Conservation (phyloP, 1,140 invertebrate genomes). For the Eubasilissa regina region DNA sequence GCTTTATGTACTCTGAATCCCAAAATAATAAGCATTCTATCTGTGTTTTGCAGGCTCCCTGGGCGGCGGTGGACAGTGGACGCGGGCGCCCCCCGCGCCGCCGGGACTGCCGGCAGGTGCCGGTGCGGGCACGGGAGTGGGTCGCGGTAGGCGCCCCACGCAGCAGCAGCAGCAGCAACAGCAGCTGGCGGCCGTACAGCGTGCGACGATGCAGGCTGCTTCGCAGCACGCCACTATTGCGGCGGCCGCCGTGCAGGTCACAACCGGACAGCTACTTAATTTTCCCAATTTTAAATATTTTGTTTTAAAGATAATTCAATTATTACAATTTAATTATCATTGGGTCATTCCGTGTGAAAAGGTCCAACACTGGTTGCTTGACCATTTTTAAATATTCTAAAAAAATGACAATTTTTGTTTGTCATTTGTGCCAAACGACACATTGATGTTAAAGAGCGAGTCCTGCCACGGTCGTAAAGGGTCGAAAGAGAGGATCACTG, state of each 20-base stretch:
- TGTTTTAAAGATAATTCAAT: no score
- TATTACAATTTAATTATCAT: no score
- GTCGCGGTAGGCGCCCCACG: constrained; percentile 55
- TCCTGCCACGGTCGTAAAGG: no score
- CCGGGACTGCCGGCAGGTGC: constrained; percentile 62
- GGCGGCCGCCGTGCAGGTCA: constrained; percentile 65
- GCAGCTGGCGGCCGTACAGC: constrained; percentile 57
- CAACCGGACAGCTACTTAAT: no score
- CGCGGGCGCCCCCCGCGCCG: constrained; percentile 68
- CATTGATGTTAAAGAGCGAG: no score
- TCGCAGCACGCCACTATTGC: constrained; percentile 56
- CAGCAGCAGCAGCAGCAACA: constrained; percentile 61
- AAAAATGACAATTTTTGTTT: no score
- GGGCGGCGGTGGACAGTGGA: constrained; percentile 67
- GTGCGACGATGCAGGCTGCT: constrained; percentile 64
- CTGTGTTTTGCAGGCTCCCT: constrained; percentile 62
- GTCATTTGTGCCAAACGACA: no score
- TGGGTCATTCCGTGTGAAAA: no score
- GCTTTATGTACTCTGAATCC: background rate
- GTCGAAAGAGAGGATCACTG: no score
- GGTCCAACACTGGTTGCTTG: no score
- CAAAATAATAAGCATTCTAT: constrained; percentile 10
- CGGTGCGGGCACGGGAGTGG: constrained; percentile 58
- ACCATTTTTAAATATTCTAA: no score
- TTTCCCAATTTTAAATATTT: no score